Base-by-base conservation (phyloP, 2,888 invertebrate species). In the Hydrotaea diabolus region DNA sequence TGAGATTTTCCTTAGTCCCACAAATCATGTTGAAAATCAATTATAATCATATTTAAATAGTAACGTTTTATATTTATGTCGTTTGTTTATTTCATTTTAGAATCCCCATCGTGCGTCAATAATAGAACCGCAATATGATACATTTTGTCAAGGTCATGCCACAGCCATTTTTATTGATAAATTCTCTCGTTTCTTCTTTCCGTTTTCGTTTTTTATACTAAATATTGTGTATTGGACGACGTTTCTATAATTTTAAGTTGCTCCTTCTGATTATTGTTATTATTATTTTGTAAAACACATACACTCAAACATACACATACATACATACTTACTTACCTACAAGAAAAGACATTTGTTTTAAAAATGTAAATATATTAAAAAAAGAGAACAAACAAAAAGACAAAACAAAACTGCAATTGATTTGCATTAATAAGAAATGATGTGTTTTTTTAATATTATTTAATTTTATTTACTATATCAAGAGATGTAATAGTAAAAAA, bases 191-290 rank as follows among this genome's bases (percentile, higher is more conserved):
- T 96, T 97, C 93, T 97, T 97, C 93, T 97, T 97, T 88, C 97
- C 97, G 0, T 96, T 97, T 91, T 96, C 97, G 3, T 97, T 97
- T 93, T 95, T 97, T 89, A 96, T 97, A 89, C 93, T 97, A n/a
- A 97, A 97, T 91, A 95, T 97, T 86, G 96, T 96, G 15, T 97
- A 97, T 91, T 97, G 97, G 97, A 96, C 96, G 88, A 97, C 96
- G 83, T 97, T 97, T 92, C 93, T 95, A 73, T 93, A 92, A 92
- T 86, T 76, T 59, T 84, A 66, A 15, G 43, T 19, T 66, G 39
- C 26, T 2, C 39, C 78, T 64, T 3, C 9, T 7, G 53, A n/a
- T 17, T 55, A 17, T 59, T 36, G 3, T 36, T 36, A 8, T 3
- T 36, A 5, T 36, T 39, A 8, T 39, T 39, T 80, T 75, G 43